Percentiles rank a stretch among this genome's conserved stretches.
Evolutionary conservation across 1,140 invertebrate genomes (phyloP).

Genomic region (Lutraria rhynchaena): DNA sequence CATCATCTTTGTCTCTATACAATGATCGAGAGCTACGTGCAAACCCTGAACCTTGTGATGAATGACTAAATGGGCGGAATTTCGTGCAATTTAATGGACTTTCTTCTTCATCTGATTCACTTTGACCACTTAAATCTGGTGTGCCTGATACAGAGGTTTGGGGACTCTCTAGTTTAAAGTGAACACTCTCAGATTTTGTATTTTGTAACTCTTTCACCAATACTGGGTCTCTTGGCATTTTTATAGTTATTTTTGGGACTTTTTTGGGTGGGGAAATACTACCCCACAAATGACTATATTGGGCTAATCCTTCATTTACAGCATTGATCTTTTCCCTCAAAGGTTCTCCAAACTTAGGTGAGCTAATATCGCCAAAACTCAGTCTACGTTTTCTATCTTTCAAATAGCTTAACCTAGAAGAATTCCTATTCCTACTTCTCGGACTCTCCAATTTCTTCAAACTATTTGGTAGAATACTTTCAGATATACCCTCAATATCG

Average conservation of each 20-base stretch:
- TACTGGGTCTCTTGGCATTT: conserved; percentile 64
- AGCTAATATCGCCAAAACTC: conserved; percentile 33
- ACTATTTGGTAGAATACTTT: conserved; percentile 17
- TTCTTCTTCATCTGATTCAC: conserved; percentile 52
- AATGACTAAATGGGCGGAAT: conserved; percentile 28
- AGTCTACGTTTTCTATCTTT: conserved; percentile 43
- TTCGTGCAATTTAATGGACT: conserved; percentile 52
- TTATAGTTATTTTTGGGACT: conserved; percentile 69
- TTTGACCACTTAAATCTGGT: conserved; percentile 36
- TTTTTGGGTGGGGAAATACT: conserved; percentile 63
- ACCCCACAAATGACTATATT: conserved; percentile 30
- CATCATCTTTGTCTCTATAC: neutral
- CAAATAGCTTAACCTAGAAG: conserved; percentile 11
- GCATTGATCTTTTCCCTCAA: conserved; percentile 41
- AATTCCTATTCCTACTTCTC: neutral
- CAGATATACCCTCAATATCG: conserved; percentile 39
- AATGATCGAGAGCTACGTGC: neutral
- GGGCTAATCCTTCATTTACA: conserved; percentile 5
- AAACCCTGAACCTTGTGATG: neutral
- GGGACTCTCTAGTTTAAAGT: conserved; percentile 53
- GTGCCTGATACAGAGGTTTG: conserved; percentile 24
- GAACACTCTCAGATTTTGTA: conserved; percentile 51
- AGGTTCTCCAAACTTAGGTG: conserved; percentile 42
- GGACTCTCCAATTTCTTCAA: neutral
- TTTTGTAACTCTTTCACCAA: conserved; percentile 58